A percentile compares a stretch with the other conserved stretches of the same genome.
These are phyloP conservation scores for Bacillus rossius DNA, from an alignment of 1,140 invertebrate genomes.

Conservation along the genomic window DNA sequence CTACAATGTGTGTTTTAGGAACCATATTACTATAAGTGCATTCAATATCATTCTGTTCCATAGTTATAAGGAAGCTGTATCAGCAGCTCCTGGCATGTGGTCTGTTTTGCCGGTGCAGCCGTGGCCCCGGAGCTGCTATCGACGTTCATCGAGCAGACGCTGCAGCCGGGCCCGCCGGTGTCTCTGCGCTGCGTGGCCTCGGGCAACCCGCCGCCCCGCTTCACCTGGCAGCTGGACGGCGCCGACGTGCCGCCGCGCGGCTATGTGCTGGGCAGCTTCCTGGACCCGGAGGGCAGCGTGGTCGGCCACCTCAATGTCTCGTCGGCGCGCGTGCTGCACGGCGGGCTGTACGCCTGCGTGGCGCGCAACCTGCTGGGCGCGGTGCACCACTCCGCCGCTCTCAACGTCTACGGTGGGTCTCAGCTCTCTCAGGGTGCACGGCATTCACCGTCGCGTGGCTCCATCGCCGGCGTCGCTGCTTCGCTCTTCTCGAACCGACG, in stretches of 20 bases:
- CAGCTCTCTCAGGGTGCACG: too few species aligned
- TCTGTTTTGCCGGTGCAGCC: conserved; percentile 46
- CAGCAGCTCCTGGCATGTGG: too few species aligned
- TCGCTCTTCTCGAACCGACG: too few species aligned
- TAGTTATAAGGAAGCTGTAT: too few species aligned
- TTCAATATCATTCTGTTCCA: too few species aligned
- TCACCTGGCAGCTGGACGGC: conserved; percentile 80
- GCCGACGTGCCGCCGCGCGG: conserved; percentile 33
- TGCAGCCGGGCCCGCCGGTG: conserved; percentile 69
- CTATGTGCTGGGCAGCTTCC: conserved; percentile 36
- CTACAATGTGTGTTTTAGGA: too few species aligned
- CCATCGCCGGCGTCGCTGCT: too few species aligned
- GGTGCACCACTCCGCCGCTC: conserved; percentile 63
- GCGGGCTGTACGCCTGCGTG: conserved; percentile 74
- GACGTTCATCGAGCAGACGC: conserved; percentile 76
- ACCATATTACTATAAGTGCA: too few species aligned
- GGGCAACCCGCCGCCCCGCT: conserved; percentile 76
- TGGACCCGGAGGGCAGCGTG: conserved; percentile 56
- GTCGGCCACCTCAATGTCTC: conserved; percentile 85
- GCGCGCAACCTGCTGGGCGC: conserved; percentile 69
- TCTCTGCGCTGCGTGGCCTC: conserved; percentile 78
- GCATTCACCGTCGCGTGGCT: too few species aligned
- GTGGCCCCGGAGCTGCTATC: conserved; percentile 74
- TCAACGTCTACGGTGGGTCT: conserved; percentile 80
- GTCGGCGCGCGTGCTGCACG: conserved; percentile 70